phyloP scores from a whole-genome alignment of 2,888 invertebrate species.

The Corythucha ciliata region DNA sequence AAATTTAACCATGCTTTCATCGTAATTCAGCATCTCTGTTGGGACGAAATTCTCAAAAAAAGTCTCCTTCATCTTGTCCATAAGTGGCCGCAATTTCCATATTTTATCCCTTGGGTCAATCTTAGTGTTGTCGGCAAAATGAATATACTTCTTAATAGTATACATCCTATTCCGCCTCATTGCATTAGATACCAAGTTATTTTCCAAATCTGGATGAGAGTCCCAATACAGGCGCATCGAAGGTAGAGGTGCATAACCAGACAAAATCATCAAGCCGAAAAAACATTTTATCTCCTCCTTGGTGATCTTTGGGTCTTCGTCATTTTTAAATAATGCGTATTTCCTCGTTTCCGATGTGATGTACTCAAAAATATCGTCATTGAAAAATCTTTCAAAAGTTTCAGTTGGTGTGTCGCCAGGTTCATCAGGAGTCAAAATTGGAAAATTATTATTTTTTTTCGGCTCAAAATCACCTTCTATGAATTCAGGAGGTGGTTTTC shows the following conservation, averaged over 20 bases:
- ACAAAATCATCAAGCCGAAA: slow-evolving; percentile 30
- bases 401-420: too few relatives aligned
- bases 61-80: too few relatives aligned
- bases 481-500: too few relatives aligned
- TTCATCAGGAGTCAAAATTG: too few relatives aligned
- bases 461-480: too few relatives aligned
- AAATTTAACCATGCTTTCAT: too few relatives aligned
- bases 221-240: slow-evolving; percentile 20
- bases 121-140: slow-evolving; percentile 28
- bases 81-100: slow-evolving; percentile 28
- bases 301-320: slow-evolving; percentile 3
- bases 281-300: slow-evolving; percentile 27
- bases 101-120: slow-evolving; percentile 27
- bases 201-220: slow-evolving; percentile 14
- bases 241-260: slow-evolving; percentile 11
- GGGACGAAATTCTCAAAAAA: too few relatives aligned
- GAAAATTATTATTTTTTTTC: too few relatives aligned
- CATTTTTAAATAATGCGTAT: slow-evolving; percentile 17
- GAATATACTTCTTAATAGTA: slow-evolving; percentile 26
- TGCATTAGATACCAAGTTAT: slow-evolving; percentile 26
- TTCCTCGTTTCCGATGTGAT: not conserved
- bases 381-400: too few relatives aligned
- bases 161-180: slow-evolving; percentile 31
- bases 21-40: too few relatives aligned
- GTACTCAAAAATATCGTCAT: not conserved